Percentiles rank a stretch among this genome's conserved stretches.
phyloP scores from a whole-genome alignment of 2,113 vertebrate genomes.

The Salvelinus fontinalis region DNA sequence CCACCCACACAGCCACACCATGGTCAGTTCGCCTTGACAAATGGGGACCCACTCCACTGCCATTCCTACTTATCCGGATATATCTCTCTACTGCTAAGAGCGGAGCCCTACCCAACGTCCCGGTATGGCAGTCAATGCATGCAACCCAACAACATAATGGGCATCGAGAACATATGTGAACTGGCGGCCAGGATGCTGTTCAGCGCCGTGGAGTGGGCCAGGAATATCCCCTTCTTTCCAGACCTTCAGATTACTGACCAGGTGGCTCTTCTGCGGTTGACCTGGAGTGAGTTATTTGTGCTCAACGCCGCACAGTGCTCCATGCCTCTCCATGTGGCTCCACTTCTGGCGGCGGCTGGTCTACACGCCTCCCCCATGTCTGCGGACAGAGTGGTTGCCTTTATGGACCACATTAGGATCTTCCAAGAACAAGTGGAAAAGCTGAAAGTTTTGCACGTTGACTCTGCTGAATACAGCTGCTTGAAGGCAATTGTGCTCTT shows the following conservation, averaged over 20 bases:
- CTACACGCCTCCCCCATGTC: slow-evolving; percentile 99
- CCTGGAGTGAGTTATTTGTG: slow-evolving; percentile 99
- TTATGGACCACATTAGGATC: slow-evolving; percentile 99
- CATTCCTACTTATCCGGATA: slow-evolving; percentile 99
- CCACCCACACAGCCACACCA: slow-evolving; percentile 99
- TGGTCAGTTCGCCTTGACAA: slow-evolving; percentile 98
- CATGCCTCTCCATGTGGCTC: slow-evolving; percentile 98
- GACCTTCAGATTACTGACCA: slow-evolving; percentile 99
- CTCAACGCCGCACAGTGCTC: slow-evolving; percentile 98
- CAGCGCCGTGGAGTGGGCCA: slow-evolving; percentile 98
- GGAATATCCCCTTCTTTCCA: slow-evolving; percentile 99
- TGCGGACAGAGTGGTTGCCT: slow-evolving; percentile 98
- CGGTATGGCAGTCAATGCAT: slow-evolving; percentile 99
- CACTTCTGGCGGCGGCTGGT: slow-evolving; percentile 95
- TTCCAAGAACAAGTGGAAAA: slow-evolving; percentile 99
- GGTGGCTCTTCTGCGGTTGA: slow-evolving; percentile 97
- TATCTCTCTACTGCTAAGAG: slow-evolving; percentile 98
- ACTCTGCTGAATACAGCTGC: slow-evolving; percentile 99
- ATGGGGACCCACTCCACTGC: slow-evolving; percentile 99
- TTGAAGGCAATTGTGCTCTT: slow-evolving; percentile 99
- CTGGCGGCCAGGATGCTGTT: slow-evolving; percentile 99
- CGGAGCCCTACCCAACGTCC: slow-evolving; percentile 98
- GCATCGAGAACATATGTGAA: slow-evolving; percentile 99
- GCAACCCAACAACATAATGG: slow-evolving; percentile 99
- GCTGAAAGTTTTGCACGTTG: slow-evolving; percentile 98